A percentile compares a stretch with the other conserved stretches of the same genome.
Conservation (phyloP, 2,797 vertebrate species). For the Nyctalus aviator region DNA sequence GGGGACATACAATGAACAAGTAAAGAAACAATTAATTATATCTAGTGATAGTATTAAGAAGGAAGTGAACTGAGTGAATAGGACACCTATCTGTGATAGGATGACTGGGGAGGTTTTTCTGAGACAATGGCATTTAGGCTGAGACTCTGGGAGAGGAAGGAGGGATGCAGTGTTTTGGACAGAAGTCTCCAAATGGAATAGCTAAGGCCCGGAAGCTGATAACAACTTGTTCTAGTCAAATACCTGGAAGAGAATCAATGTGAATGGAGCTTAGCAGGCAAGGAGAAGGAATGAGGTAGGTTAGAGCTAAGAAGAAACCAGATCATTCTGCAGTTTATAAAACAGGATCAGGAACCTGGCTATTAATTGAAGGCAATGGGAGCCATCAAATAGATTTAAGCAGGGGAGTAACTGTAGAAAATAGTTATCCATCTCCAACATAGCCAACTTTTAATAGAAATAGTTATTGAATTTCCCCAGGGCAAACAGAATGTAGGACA, state of each 20-base stretch:
- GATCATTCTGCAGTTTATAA: conserved; percentile 17
- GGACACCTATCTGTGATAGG: not conserved
- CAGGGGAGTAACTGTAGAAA: not conserved
- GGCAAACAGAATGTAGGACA: conserved; percentile 59
- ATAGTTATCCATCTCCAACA: too few species aligned
- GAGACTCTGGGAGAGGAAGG: not conserved
- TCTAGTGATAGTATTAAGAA: not conserved
- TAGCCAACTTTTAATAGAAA: too few species aligned
- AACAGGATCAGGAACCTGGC: not conserved
- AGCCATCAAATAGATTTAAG: conserved; percentile 12
- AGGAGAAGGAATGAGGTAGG: not conserved
- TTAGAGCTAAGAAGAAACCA: conserved; percentile 11
- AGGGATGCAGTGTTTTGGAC: not conserved
- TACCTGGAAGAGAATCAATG: conserved; percentile 43
- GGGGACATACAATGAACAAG: not conserved
- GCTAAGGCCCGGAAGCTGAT: not conserved
- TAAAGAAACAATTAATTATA: not conserved
- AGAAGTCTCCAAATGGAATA: not conserved
- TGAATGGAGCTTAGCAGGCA: not conserved
- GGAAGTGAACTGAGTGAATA: not conserved
- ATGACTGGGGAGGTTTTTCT: not conserved
- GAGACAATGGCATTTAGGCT: not conserved
- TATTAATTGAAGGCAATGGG: conserved; percentile 3
- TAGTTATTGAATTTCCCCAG: too few species aligned
- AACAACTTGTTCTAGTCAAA: conserved; percentile 13